Evolutionary conservation across 2,888 invertebrate species (phyloP).

Genomic region (Drosophila parthenogenetica): DNA sequence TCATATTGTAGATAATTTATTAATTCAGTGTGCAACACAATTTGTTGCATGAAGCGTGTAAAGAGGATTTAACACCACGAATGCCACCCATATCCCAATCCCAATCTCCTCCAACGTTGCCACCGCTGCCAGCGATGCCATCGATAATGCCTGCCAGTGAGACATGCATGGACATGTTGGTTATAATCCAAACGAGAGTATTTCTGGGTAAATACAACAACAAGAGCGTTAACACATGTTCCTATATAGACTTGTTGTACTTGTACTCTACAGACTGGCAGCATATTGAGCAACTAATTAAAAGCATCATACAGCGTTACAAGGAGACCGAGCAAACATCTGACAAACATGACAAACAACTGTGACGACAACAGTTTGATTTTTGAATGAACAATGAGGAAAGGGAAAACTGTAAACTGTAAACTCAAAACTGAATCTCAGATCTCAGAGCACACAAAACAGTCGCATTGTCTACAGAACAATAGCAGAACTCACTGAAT

Average conservation of each 20-base stretch:
- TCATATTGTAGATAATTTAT: constrained; percentile 69
- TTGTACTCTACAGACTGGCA: constrained; percentile 21
- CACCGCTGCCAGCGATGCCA: constrained; percentile 16
- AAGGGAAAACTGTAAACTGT: neutral
- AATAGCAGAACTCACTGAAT: constrained; percentile 5
- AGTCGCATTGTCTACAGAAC: constrained; percentile 16
- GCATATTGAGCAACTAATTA: constrained; percentile 72
- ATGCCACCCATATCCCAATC: constrained; percentile 6
- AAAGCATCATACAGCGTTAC: constrained; percentile 43
- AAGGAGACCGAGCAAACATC: constrained; percentile 36
- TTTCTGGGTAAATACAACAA: constrained; percentile 12
- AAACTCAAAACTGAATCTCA: neutral
- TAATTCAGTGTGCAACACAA: constrained; percentile 63
- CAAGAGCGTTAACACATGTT: constrained; percentile 47
- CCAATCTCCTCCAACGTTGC: constrained; percentile 6
- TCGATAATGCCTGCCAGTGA: constrained; percentile 33
- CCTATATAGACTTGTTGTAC: neutral
- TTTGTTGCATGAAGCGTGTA: constrained; percentile 65
- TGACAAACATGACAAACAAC: constrained; percentile 52
- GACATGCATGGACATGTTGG: constrained; percentile 25
- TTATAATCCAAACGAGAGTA: constrained; percentile 15
- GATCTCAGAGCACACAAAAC: constrained; percentile 1
- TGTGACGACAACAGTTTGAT: constrained; percentile 49
- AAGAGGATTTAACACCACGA: constrained; percentile 63
- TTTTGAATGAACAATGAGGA: constrained; percentile 51